Conservation (phyloP, 2,113 vertebrate species). For the Petrocephalus zakoni region DNA sequence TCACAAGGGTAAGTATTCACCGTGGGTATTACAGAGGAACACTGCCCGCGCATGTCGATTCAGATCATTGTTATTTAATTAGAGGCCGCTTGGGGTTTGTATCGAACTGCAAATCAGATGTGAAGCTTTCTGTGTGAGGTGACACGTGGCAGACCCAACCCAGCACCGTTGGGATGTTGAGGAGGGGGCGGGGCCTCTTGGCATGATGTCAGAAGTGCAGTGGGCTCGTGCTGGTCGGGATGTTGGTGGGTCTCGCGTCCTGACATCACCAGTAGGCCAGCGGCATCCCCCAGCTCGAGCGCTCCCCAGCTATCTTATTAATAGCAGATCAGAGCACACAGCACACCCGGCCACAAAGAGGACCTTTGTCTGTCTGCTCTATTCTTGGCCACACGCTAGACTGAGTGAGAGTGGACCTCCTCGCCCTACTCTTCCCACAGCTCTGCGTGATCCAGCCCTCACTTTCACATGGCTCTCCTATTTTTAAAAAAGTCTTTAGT, state of each 20-base stretch:
- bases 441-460: neutral
- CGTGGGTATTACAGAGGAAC: conserved; percentile 20
- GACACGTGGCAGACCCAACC: neutral
- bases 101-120: neutral
- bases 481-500: neutral
- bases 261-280: neutral
- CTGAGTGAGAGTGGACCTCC: conserved; percentile 62
- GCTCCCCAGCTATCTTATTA: conserved; percentile 36
- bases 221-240: neutral
- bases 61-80: neutral
- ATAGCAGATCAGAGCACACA: conserved; percentile 35
- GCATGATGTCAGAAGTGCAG: neutral
- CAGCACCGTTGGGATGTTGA: neutral
- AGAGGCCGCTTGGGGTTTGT: neutral
- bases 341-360: conserved; percentile 53
- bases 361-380: conserved; percentile 59
- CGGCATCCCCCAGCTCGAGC: neutral
- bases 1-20: conserved; percentile 78
- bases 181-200: neutral
- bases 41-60: neutral
- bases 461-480: neutral
- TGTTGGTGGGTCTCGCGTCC: neutral
- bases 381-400: conserved; percentile 61
- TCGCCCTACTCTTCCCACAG: conserved; percentile 40
- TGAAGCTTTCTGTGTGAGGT: neutral